A percentile compares a stretch with the other conserved stretches of the same genome.
phyloP scores from a whole-genome alignment of 2,888 invertebrate genomes.

The Drosophila putrida region DNA sequence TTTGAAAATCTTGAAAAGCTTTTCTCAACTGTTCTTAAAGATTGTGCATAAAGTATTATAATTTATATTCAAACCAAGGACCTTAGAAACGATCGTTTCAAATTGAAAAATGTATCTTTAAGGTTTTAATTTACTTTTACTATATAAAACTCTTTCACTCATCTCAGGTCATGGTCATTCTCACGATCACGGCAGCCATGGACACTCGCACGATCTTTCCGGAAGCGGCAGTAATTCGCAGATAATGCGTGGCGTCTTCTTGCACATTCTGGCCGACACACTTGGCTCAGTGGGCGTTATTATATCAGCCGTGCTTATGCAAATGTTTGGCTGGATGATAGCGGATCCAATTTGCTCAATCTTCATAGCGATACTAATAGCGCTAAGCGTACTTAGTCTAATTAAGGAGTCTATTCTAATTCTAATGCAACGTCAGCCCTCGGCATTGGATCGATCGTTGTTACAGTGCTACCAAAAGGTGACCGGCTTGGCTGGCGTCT shows the following conservation, averaged over 20 bases:
- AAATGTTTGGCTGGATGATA: slow-evolving; percentile 98
- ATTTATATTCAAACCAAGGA: too few species aligned
- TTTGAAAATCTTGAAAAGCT: too few species aligned
- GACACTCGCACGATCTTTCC: slow-evolving; percentile 81
- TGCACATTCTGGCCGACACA: slow-evolving; percentile 98
- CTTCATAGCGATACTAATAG: slow-evolving; percentile 96
- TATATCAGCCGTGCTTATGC: slow-evolving; percentile 96
- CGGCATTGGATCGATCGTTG: slow-evolving; percentile 91
- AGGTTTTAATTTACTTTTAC: too few species aligned
- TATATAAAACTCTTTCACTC: not conserved
- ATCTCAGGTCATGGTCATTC: slow-evolving; percentile 67
- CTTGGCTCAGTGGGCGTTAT: slow-evolving; percentile 98
- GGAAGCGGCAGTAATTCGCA: slow-evolving; percentile 91
- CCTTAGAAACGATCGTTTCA: not conserved
- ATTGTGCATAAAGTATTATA: too few species aligned
- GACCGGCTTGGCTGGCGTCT: slow-evolving; percentile 96
- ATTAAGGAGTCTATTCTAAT: slow-evolving; percentile 95
- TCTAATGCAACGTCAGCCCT: slow-evolving; percentile 97
- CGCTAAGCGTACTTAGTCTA: slow-evolving; percentile 93
- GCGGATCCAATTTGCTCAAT: slow-evolving; percentile 99
- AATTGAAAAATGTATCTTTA: not conserved
- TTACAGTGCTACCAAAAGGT: slow-evolving; percentile 96
- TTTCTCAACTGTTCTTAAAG: too few species aligned
- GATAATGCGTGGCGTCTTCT: slow-evolving; percentile 97
- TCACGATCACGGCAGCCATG: slow-evolving; percentile 80